Base-by-base conservation (phyloP, 2,113 vertebrate species). In the Gambusia affinis region DNA sequence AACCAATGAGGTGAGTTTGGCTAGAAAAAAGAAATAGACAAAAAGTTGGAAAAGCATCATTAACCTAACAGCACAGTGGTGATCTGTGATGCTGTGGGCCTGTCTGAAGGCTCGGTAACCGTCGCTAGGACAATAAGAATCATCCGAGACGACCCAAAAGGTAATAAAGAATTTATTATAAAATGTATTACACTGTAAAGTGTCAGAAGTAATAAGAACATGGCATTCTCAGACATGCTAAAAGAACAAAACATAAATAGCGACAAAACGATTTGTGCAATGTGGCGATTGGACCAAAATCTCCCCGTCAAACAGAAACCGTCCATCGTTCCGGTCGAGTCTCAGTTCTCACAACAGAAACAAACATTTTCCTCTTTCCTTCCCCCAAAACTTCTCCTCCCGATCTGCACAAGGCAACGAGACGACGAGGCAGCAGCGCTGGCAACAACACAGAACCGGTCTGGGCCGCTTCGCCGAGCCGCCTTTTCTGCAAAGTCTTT, bases 91-190 rank as follows among this genome's bases (percentile, higher is more conserved):
- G 47, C 47, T 54, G 47, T 24, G 47, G 47, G 47, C 47, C 47
- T 8, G 47, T 19, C 24, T 19, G 4, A 47, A 17, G 44, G 5
- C 44, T 44, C 42, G 19, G 44, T 10, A 8, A 54, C 8, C 7
- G 0, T 37, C 35, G 24, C 22, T 10, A 24, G 7, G 24, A 54
- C 22, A 57, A 8, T 57, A n/a, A 57, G 8, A 57, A 57, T 6
- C 24, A 57, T 11, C n/a, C 8, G 24, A 60, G 57, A 77, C 74
- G 0, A 22, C 0, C 11, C 44, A 64, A 10, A 29, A n/a, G 91
- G 69, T 86, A 76, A 79, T 91, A 93, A 93, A 92, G 90, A 86
- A 90, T 95, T 95, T 94, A 94, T 94, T 94, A 95, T 94, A 94
- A 95, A 95, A 94, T 67, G 85, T 92, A 66, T 90, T 83, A 90